phyloP scores from a whole-genome alignment of 2,113 vertebrate genomes.

The Rhinopomastus cyanomelas region DNA sequence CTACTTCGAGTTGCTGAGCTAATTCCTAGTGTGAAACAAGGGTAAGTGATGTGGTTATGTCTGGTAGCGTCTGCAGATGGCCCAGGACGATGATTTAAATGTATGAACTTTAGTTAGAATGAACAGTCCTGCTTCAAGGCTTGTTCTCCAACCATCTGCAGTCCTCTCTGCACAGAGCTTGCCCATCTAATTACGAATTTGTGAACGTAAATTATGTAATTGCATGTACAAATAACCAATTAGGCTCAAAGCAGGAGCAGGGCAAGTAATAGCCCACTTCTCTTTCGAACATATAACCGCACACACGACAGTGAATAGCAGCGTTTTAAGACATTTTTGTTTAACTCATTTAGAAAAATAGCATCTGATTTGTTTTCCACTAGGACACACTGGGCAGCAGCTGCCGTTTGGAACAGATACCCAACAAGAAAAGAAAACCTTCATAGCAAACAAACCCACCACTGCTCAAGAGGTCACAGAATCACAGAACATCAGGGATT shows the following conservation, averaged over 20 bases:
- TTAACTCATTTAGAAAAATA: neutral
- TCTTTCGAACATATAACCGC: neutral
- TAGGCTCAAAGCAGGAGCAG: slow-evolving; percentile 22
- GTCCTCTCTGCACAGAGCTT: slow-evolving; percentile 42
- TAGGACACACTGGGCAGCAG: neutral
- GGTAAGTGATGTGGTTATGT: slow-evolving; percentile 33
- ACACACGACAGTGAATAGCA: neutral
- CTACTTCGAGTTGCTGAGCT: neutral
- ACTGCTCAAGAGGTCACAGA: neutral
- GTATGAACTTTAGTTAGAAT: slow-evolving; percentile 55
- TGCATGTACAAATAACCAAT: slow-evolving; percentile 57
- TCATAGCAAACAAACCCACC: neutral
- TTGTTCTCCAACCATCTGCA: slow-evolving; percentile 58
- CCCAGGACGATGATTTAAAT: slow-evolving; percentile 63
- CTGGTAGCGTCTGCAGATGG: slow-evolving; percentile 47
- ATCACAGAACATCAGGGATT: no score
- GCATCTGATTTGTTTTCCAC: neutral
- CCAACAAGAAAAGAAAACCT: neutral
- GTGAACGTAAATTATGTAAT: slow-evolving; percentile 61
- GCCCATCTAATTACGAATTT: slow-evolving; percentile 50
- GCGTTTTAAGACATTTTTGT: neutral
- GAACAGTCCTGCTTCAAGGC: slow-evolving; percentile 55
- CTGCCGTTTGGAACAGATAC: neutral
- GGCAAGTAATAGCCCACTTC: neutral
- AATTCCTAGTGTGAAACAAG: slow-evolving; percentile 16